A percentile compares a stretch with the other conserved stretches of the same genome.
phyloP scores from a whole-genome alignment of 2,888 invertebrate species.

The Drosophila subsilvestris region DNA sequence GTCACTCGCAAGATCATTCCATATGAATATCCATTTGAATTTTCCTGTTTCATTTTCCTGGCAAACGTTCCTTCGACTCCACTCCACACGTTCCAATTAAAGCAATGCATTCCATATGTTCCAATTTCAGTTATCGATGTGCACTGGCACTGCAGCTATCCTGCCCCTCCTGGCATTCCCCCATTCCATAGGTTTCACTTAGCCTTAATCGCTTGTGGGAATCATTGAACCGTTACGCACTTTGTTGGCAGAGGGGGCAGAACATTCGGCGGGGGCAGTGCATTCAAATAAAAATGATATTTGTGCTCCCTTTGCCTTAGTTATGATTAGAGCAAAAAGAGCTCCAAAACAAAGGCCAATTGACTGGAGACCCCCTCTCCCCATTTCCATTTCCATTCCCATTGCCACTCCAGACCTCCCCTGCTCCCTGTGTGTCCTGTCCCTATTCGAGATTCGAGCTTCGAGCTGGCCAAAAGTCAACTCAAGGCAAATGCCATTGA shows the following conservation, averaged over 20 bases:
- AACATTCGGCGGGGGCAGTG: not conserved
- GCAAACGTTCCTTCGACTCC: too few species aligned
- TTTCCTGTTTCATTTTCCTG: too few species aligned
- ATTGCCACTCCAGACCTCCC: not conserved
- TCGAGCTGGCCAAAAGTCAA: conserved; percentile 21
- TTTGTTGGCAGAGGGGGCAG: not conserved
- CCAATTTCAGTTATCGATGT: not conserved
- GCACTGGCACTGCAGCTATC: not conserved
- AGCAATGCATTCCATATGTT: not conserved
- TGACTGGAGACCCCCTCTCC: conserved; percentile 8
- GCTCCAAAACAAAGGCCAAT: conserved; percentile 30
- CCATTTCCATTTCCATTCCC: not conserved
- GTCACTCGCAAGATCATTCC: too few species aligned
- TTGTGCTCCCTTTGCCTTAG: not conserved
- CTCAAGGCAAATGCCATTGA: conserved; percentile 35
- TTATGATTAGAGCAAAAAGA: conserved; percentile 34
- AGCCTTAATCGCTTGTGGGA: conserved; percentile 10
- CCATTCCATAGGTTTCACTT: conserved; percentile 1
- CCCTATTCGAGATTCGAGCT: not conserved
- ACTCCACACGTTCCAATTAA: not conserved
- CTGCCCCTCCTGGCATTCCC: not conserved
- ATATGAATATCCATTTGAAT: too few species aligned
- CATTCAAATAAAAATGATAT: conserved; percentile 12
- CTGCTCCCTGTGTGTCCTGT: not conserved
- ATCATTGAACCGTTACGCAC: not conserved